Base-by-base conservation (phyloP, 2,797 vertebrate genomes). In the Lerista edwardsae region DNA sequence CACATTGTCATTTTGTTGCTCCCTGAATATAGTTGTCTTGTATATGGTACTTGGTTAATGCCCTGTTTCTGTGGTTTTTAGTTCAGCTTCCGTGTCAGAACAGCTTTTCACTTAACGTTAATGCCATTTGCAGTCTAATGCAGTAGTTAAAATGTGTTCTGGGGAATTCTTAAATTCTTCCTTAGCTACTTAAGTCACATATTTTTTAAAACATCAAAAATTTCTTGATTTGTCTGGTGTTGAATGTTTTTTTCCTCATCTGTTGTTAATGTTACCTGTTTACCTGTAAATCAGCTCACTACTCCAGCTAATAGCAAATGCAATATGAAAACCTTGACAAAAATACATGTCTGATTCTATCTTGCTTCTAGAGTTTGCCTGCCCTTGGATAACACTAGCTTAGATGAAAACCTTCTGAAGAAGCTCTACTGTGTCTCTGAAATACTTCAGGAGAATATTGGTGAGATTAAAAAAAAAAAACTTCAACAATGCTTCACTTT, bases 301-400 rank as follows among this genome's bases (percentile, higher is more conserved):
- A 25, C 10, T 79, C 34, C 17, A 84, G 27, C 41, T 68, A 34
- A 55, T 83, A 39, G 44, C 36, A 55, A 80, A 59, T 47, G 55
- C 39, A 29, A 19, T 34, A 27, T 67, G 39, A 23, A 67, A 80
- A 65, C 34, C 12, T 6, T 62, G 55, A 68, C 69, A n/a, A 69
- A 47, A 39, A 76, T 82, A n/a, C 17, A 62, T 81, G 55, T 6
- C 41, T 79, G 15, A 79, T 64, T 36, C 23, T 81, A 14, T 86
- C 34, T 27, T 75, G 39, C 0, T 82, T 86, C 44, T 61, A 77
- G 79, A 71, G 41, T 62, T 81, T 68, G n/a, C 31, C 79, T 62
- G 2, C 41, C n/a, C 57, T 76, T 82, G 84, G 74, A 77, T 71
- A 81, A 64, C 79, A 47, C 55, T 51, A 61, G 36, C 55, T 61